Evolutionary conservation across 2,113 vertebrate genomes (phyloP), one percentile per base, ranked within the genome.

Genomic region (Raphicerus campestris): DNA sequence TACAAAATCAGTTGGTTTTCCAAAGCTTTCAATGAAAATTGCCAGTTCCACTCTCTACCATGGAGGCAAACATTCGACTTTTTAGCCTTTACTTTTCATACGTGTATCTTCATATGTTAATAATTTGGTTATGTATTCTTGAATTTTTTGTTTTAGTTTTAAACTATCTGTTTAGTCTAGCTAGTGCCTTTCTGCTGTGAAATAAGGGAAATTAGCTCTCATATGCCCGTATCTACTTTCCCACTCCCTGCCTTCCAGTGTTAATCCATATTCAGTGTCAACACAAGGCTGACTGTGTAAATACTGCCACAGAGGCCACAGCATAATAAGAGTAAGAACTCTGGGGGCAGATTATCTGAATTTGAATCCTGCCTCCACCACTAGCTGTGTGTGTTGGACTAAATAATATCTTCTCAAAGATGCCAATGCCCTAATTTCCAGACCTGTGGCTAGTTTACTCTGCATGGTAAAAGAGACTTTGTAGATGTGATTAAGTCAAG

Each of bases 361-460:
- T 89, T 63, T 92, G 83, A 92, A 56, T 93, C 45, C 28, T 82
- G 11, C 5, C 61, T 88, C 70, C 15, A 56, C 7, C 7, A 6
- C n/a, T 66, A 53, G 16, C 60, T 89, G 14, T 82, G 32, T 61
- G 16, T 42, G 13, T 61, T 56, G 26, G 45, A 26, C 20, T 73
- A n/a, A 89, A 90, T 58, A 66, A 66, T 87, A 49, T 86, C 85
- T 61, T 55, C 32, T 94, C 61, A 89, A 89, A 92, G 92, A 58
- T 24, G 20, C 30, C 28, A 10, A 19, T 4, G 2, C 15, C 22
- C 28, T 56, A 32, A 93, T 88, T n/a, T 56, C 85, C 32, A 78
- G 49, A 55, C 7, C 17, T 73, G 49, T 61, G 35, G 51, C 58
- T 83, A 70, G 82, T 17, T 83, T 88, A 83, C n/a, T 24, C 55